These are phyloP conservation scores for Acanthococcus lagerstroemiae DNA, from an alignment of 2,888 invertebrate species.

Conservation along the genomic window DNA sequence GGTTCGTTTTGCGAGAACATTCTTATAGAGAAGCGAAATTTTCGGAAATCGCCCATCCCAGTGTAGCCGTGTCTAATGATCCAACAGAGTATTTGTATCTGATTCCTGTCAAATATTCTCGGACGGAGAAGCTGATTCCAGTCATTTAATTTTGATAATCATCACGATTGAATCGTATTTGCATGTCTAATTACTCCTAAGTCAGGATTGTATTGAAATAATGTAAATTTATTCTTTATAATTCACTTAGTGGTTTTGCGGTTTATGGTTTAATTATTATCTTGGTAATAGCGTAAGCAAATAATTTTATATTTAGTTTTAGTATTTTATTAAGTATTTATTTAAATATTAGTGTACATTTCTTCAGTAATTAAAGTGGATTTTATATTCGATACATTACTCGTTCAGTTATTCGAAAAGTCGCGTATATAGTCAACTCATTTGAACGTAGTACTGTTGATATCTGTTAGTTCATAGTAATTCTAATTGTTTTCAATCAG, in stretches of 20 bases:
- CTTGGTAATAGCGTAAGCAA: no score
- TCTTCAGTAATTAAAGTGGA: background rate
- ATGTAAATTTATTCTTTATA: no score
- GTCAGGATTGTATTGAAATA: no score
- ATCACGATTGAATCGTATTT: no score
- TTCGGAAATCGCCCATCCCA: constrained; percentile 46
- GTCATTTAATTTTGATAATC: no score
- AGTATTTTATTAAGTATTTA: background rate
- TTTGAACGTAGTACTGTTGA: background rate
- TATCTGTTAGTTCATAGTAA: no score
- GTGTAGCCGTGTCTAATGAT: constrained; percentile 14
- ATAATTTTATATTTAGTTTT: no score
- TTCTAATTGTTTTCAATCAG: constrained; percentile 42
- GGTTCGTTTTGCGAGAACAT: constrained; percentile 72
- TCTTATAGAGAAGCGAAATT: constrained; percentile 67
- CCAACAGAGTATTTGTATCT: constrained; percentile 24
- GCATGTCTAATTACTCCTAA: no score
- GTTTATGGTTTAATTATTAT: no score
- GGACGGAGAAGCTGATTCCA: constrained; percentile 14
- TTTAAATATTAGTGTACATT: no score
- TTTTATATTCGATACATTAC: background rate
- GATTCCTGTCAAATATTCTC: constrained; percentile 13
- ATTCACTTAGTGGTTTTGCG: no score
- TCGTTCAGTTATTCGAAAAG: background rate
- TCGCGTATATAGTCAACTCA: background rate